Evolutionary conservation across 1,140 invertebrate species (phyloP), one percentile per base, ranked within the genome.

Genomic region (Colletes gigas): DNA sequence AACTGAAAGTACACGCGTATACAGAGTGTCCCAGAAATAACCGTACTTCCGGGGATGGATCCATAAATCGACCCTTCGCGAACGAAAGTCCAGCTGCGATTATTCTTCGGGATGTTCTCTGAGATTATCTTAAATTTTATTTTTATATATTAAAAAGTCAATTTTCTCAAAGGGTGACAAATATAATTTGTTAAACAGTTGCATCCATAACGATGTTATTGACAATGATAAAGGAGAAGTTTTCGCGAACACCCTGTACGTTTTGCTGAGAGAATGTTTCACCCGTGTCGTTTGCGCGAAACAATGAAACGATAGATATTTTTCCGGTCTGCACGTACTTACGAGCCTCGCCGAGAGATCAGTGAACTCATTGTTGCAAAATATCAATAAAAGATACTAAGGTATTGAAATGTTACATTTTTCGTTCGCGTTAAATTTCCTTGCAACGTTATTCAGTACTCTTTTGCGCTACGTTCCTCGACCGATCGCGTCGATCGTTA

Each of bases 361-460:
- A 9, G 19, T 4, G 7, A 30, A 9, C 52, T 55, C 54, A 41
- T 57, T 71, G 69, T 71, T 59, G 52, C 39, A 21, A 44, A 71
- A 71, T n/a, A n/a, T n/a, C 41, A 52, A 55, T 55, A 41, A 57
- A 21, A 55, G 68, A 70, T 55, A 41, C 39, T n/a, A n/a, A n/a
- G n/a, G n/a, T n/a, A 60, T 59, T 44, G 60, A 59, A 72, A 72
- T 39, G 41, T 72, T 60, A 4, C 55, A 60, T 71, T 71, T 54
- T 44, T 19, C 69, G 30, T 4, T 52, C 44, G 44, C 8, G 44
- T 52, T 30, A 14, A 39, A 70, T 39, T 70, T 17, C 39, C 52
- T 3, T 30, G 21, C n/a, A 60, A 60, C 19, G 44, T 60, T 30
- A 60, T 30, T 10, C 7, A 12, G 5, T n/a, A 19, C 39, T 41